phyloP scores from a whole-genome alignment of 1,140 invertebrate species.

The Epicauta chinensis region DNA sequence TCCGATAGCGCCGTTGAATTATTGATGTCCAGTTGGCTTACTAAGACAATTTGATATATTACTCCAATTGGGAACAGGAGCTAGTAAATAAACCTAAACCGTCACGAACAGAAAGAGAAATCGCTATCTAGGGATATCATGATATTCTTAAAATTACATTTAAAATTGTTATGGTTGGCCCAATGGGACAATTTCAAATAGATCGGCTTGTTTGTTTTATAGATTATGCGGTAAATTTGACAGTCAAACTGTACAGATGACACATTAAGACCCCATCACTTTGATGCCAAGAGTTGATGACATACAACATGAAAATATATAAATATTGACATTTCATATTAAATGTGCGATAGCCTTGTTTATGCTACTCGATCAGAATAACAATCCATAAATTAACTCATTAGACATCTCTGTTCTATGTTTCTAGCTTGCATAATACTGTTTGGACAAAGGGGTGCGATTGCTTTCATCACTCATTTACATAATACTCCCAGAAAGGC shows the following conservation, averaged over 20 bases:
- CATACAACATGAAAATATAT: constrained; percentile 27
- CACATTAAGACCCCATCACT: constrained; percentile 19
- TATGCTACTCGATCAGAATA: constrained; percentile 32
- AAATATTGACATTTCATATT: constrained; percentile 38
- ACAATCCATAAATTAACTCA: constrained; percentile 41
- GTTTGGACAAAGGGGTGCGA: constrained; percentile 39
- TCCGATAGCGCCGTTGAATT: constrained; percentile 31
- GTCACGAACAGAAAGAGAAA: constrained; percentile 33
- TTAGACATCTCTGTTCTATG: constrained; percentile 33
- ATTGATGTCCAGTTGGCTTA: constrained; percentile 34
- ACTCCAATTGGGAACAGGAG: constrained; percentile 33
- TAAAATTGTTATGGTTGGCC: constrained; percentile 30
- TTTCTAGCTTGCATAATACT: constrained; percentile 32
- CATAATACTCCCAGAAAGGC: constrained; percentile 37
- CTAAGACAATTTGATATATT: constrained; percentile 37
- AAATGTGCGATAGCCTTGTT: constrained; percentile 30
- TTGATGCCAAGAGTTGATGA: constrained; percentile 16
- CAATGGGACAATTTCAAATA: constrained; percentile 15
- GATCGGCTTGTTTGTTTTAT: constrained; percentile 25
- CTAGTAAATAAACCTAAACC: constrained; percentile 32
- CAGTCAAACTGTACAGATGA: constrained; percentile 3
- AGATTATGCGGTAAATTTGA: constrained; percentile 21
- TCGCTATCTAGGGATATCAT: constrained; percentile 28
- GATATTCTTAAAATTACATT: constrained; percentile 34
- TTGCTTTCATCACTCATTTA: constrained; percentile 39